Percentiles rank a stretch among this genome's conserved stretches.
These are phyloP conservation scores for Sylvia borin DNA, from an alignment of 2,797 vertebrate species.

Conservation along the genomic window DNA sequence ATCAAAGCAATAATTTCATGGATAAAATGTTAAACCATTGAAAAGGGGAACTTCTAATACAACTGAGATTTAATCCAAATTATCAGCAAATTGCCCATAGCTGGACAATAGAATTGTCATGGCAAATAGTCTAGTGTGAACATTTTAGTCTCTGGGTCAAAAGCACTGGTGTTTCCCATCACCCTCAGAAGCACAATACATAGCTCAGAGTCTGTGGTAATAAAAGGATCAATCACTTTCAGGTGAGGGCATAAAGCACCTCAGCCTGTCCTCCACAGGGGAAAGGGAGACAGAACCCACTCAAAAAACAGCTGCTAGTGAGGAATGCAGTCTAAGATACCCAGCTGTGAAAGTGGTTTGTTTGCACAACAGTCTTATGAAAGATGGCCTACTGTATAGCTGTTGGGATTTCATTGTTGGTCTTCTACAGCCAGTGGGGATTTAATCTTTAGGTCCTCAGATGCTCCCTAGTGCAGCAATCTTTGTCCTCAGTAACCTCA, in stretches of 20 bases:
- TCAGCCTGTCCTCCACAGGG: not conserved
- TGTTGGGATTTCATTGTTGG: not conserved
- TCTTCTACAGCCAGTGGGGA: not conserved
- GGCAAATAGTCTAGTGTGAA: not conserved
- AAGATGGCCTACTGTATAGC: not conserved
- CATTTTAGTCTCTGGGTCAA: not conserved
- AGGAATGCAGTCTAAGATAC: not conserved
- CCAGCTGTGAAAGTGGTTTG: constrained; percentile 5
- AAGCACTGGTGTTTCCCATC: not conserved
- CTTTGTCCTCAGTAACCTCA: not conserved
- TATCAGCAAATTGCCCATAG: not conserved
- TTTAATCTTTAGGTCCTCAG: constrained; percentile 23
- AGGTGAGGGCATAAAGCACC: not conserved
- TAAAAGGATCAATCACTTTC: not conserved
- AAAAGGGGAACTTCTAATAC: not conserved
- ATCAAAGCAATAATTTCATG: not conserved
- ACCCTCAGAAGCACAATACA: not conserved
- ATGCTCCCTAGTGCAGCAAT: not conserved
- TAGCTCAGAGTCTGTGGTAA: not conserved
- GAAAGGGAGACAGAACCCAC: not conserved
- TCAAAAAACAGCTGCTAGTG: not conserved
- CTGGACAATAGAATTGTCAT: not conserved
- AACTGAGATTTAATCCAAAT: not conserved
- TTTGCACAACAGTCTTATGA: constrained; percentile 40
- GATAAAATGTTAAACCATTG: not conserved